These are phyloP conservation scores for Tiaroga cobitis DNA, from an alignment of 2,797 vertebrate genomes.

Conservation along the genomic window DNA sequence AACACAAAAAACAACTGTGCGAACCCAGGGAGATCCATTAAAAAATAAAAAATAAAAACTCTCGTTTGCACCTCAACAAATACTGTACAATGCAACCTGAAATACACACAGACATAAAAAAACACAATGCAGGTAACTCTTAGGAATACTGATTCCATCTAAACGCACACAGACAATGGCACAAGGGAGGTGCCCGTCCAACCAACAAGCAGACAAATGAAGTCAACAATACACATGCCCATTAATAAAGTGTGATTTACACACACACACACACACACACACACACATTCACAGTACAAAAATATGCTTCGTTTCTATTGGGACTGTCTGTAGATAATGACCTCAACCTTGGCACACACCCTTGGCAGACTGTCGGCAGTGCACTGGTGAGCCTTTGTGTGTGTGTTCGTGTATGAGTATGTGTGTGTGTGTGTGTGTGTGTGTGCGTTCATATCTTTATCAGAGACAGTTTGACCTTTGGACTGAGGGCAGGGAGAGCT, in stretches of 20 bases:
- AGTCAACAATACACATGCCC: constrained; percentile 39
- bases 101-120: constrained; percentile 32
- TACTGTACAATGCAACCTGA: constrained; percentile 3
- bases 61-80: constrained; percentile 57
- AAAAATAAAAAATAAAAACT: not conserved
- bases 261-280: constrained; percentile 33
- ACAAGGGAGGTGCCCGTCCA: constrained; percentile 27
- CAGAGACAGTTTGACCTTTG: constrained; percentile 61
- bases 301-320: constrained; percentile 73
- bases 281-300: constrained; percentile 70
- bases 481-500: constrained; percentile 73
- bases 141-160: constrained; percentile 40
- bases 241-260: constrained; percentile 48
- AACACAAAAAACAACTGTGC: not conserved
- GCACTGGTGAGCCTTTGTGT: constrained; percentile 47
- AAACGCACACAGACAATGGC: constrained; percentile 50
- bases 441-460: constrained; percentile 54
- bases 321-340: constrained; percentile 78
- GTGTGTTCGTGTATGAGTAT: constrained; percentile 50
- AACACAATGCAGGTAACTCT: constrained; percentile 44
- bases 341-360: constrained; percentile 78
- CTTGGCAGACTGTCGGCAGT: constrained; percentile 75
- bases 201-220: constrained; percentile 57
- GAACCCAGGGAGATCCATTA: not conserved
- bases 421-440: constrained; percentile 39